phyloP scores from a whole-genome alignment of 2,888 invertebrate genomes.

The Cinara cedri region DNA sequence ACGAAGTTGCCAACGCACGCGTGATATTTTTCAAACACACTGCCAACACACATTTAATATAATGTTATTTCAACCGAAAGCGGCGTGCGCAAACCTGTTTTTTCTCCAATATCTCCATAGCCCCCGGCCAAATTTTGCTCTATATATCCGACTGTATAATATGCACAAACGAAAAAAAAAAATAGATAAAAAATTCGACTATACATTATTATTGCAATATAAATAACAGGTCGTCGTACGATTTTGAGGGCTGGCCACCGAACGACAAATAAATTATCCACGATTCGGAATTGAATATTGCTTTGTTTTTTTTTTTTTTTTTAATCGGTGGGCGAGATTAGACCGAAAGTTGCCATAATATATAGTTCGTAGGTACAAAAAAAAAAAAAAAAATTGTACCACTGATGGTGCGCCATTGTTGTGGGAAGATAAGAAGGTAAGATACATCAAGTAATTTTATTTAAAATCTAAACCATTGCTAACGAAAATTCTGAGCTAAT shows the following conservation, averaged over 20 bases:
- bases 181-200: neutral
- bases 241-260: neutral
- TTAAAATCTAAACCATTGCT: too few species aligned
- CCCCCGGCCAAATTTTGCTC: constrained; percentile 48
- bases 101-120: neutral
- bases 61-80: constrained; percentile 48
- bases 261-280: neutral
- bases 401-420: too few species aligned
- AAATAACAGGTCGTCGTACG: neutral
- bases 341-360: too few species aligned
- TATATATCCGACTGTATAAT: constrained; percentile 27
- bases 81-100: constrained; percentile 31
- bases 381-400: too few species aligned
- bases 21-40: constrained; percentile 14
- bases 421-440: too few species aligned
- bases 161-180: constrained; percentile 22
- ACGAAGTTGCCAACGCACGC: constrained; percentile 50
- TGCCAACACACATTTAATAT: too few species aligned
- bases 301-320: too few species aligned
- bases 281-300: too few species aligned
- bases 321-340: too few species aligned
- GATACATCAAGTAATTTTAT: too few species aligned
- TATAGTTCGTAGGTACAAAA: too few species aligned
- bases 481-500: too few species aligned
- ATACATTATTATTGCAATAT: neutral